phyloP scores from a whole-genome alignment of 2,888 invertebrate genomes.

The Limenitis camilla region DNA sequence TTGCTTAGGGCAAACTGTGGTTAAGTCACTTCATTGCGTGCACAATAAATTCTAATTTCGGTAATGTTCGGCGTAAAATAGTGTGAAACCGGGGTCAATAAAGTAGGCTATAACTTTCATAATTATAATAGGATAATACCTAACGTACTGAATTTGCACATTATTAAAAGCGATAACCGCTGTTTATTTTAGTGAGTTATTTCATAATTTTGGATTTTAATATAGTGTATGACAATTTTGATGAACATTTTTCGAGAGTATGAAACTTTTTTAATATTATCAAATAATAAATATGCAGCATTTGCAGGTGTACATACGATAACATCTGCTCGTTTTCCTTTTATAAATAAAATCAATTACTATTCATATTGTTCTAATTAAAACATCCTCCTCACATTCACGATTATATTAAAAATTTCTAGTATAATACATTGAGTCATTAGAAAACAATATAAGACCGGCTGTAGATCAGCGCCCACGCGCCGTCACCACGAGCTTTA shows the following conservation, averaged over 20 bases:
- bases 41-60: conserved; percentile 58
- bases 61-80: conserved; percentile 39
- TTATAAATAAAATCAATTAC: not conserved
- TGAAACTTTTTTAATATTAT: too few species aligned
- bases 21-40: conserved; percentile 65
- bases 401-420: conserved; percentile 8
- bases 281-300: too few species aligned
- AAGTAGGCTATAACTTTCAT: conserved; percentile 25
- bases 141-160: conserved; percentile 13
- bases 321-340: too few species aligned
- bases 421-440: conserved; percentile 51
- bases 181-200: conserved; percentile 1
- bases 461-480: conserved; percentile 62
- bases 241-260: too few species aligned
- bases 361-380: not conserved
- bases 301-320: too few species aligned
- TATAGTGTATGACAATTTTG: too few species aligned
- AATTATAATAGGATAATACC: conserved; percentile 19
- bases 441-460: conserved; percentile 62
- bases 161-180: conserved; percentile 16
- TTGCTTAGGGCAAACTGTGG: conserved; percentile 56
- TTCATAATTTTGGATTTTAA: conserved; percentile 2
- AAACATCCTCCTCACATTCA: not conserved
- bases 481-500: conserved; percentile 51
- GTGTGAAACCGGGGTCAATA: conserved; percentile 21